Base-by-base conservation (phyloP, 2,113 vertebrate species). In the Coptodon rendalli region DNA sequence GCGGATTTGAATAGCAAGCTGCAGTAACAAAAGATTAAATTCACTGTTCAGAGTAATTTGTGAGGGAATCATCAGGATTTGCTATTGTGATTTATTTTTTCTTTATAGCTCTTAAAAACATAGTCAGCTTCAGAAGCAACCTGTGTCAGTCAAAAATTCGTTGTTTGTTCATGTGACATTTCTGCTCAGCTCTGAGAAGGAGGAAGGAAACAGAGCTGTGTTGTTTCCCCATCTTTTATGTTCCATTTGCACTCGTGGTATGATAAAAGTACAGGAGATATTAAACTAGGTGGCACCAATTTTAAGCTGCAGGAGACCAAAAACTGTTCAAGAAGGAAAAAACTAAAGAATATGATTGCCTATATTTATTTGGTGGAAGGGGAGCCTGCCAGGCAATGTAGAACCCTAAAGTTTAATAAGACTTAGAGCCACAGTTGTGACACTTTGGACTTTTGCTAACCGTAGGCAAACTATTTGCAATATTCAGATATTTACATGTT, bases 131-230 rank as follows among this genome's bases (percentile, higher is more conserved):
- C 5, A 12, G 22, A 48, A 76, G 24, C 14, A 76, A 29, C 71
- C 16, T 17, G 14, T 31, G 43, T 43, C 38, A 71, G 38, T 76
- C 71, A 12, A 48, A 76, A 31, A 29, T 29, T 50, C 0, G 4
- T 5, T 4, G 24, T 48, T 76, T 9, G 43, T 73, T 76, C 43
- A 29, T 29, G 24, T 45, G 13, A 29, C 71, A 76, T 48, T 76
- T 76, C 71, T 31, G 43, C 71, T 73, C 0, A 48, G 16, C 38
- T 45, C 40, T 73, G 68, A 48, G 14, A 11, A 0, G 3, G 10
- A 36, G 59, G 59, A n/a, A 36, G 14, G 2, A 73, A 73, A 73
- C 12, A 17, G 7, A 43, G 9, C 40, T 24, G 14, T 5, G 43
- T 48, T 48, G 24, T 5, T 48, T 50, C 43, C 8, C 71, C 6